Evolutionary conservation across 2,113 vertebrate genomes (phyloP).

Genomic region (Nansenia antarctica): DNA sequence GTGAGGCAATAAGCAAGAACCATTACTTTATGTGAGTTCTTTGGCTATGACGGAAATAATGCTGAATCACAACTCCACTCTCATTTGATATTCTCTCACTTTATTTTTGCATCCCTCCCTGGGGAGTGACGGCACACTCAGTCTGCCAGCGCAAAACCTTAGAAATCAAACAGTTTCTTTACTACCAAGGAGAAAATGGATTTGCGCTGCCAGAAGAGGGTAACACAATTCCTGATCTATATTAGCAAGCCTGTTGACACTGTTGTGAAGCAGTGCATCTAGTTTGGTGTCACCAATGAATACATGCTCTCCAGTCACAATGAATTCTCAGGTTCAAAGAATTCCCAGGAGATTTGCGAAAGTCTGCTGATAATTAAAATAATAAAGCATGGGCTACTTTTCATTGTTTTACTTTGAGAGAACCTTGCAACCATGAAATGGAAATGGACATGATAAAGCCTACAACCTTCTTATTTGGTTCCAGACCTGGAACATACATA

Average conservation of each 20-base stretch:
- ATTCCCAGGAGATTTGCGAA: no score
- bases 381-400: no score
- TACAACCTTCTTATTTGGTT: no score
- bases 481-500: no score
- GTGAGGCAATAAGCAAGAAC: conserved; percentile 1
- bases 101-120: conserved; percentile 11
- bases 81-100: conserved; percentile 31
- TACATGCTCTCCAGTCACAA: no score
- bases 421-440: no score
- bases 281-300: conserved; percentile 5
- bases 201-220: conserved; percentile 30
- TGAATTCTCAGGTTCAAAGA: no score
- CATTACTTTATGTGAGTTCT: neutral
- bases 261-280: conserved; percentile 5
- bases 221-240: conserved; percentile 46
- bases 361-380: no score
- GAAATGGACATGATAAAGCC: no score
- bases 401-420: no score
- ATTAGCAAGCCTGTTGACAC: conserved; percentile 44
- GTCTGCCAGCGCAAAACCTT: conserved; percentile 26
- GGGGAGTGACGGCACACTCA: conserved; percentile 22
- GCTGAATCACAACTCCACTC: conserved; percentile 26
- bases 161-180: conserved; percentile 23
- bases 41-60: conserved; percentile 26
- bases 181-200: conserved; percentile 13